Conservation (phyloP, 1,140 invertebrate species). For the Drosophila nigromelanica region DNA sequence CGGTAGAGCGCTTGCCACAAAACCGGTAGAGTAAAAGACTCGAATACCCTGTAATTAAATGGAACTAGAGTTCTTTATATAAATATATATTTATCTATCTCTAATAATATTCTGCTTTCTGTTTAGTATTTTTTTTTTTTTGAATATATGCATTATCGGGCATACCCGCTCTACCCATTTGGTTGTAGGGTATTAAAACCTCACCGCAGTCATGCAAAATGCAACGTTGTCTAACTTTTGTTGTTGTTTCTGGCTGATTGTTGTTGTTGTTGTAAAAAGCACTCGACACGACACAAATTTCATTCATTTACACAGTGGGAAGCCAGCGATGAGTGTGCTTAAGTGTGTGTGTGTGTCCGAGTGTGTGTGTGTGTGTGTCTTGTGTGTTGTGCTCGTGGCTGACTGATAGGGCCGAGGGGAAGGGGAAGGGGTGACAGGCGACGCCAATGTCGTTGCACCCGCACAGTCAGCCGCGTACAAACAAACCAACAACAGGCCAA, state of each 20-base stretch:
- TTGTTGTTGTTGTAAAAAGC: slow-evolving; percentile 29
- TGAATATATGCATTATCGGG: no score
- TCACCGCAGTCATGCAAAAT: slow-evolving; percentile 37
- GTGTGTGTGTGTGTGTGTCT: no score
- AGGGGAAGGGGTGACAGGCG: neutral
- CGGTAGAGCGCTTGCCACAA: neutral
- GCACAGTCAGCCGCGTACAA: slow-evolving; percentile 20
- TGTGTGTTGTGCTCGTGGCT: neutral
- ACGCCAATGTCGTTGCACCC: slow-evolving; percentile 67
- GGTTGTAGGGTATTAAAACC: slow-evolving; percentile 34
- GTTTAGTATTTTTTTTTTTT: neutral
- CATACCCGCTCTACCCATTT: neutral
- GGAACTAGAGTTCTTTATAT: neutral
- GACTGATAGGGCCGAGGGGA: neutral
- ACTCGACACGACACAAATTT: slow-evolving; percentile 61
- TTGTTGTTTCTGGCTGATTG: slow-evolving; percentile 8
- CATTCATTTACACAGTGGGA: slow-evolving; percentile 50
- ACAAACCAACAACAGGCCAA: slow-evolving; percentile 18
- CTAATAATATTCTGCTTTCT: neutral
- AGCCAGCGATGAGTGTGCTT: slow-evolving; percentile 22
- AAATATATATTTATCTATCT: neutral
- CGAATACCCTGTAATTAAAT: slow-evolving; percentile 8
- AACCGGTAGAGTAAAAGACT: neutral
- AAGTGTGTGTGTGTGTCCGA: no score
- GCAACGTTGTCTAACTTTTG: slow-evolving; percentile 44